Conservation (phyloP, 2,888 invertebrate species). For the Chloroclystis v-ata region DNA sequence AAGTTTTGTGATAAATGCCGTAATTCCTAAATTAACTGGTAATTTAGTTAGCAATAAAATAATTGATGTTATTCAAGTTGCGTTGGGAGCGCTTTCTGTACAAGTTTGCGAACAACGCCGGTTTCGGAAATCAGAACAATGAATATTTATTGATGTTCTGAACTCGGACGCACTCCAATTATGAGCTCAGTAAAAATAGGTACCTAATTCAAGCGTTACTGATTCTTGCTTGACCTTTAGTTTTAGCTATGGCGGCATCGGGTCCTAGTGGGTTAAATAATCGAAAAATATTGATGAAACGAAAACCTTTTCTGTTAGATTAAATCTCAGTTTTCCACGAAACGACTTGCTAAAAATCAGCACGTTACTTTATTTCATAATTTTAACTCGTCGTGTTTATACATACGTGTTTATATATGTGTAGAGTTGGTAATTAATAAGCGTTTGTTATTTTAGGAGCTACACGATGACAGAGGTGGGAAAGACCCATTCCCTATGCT, state of each 20-base stretch:
- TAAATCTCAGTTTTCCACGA: too few species aligned
- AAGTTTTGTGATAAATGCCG: slow-evolving; percentile 5
- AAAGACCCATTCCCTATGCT: slow-evolving; percentile 87
- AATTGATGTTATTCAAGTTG: slow-evolving; percentile 26
- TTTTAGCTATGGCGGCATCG: neutral
- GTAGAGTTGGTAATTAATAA: too few species aligned
- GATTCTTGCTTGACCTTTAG: too few species aligned
- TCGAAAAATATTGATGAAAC: too few species aligned
- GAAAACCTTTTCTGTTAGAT: too few species aligned
- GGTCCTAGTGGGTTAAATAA: too few species aligned
- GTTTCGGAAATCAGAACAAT: slow-evolving; percentile 50
- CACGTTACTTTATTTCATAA: too few species aligned
- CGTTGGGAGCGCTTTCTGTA: slow-evolving; percentile 19
- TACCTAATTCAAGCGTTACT: neutral
- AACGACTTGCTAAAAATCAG: too few species aligned
- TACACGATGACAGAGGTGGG: slow-evolving; percentile 84
- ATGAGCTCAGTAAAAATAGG: slow-evolving; percentile 38
- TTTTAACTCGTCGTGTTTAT: too few species aligned
- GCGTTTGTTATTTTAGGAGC: slow-evolving; percentile 73
- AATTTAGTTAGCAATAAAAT: slow-evolving; percentile 20
- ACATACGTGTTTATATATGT: too few species aligned
- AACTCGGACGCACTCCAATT: slow-evolving; percentile 40
- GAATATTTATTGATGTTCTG: slow-evolving; percentile 48
- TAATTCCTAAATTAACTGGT: slow-evolving; percentile 16
- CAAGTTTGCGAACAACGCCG: slow-evolving; percentile 41